phyloP scores from a whole-genome alignment of 2,113 vertebrate species.

The Toxotes chatareus region DNA sequence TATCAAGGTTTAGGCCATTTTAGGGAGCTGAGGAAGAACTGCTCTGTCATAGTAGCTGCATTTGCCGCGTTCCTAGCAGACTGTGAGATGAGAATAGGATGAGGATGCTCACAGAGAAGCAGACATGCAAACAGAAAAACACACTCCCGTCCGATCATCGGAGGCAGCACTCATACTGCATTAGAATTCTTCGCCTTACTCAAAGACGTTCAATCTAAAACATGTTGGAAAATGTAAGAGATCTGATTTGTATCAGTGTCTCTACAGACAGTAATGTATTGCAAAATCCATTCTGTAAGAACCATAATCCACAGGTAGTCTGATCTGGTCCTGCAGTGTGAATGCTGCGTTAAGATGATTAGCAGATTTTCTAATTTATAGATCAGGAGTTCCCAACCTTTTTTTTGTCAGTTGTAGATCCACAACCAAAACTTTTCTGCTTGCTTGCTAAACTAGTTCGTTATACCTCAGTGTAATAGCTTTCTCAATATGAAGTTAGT shows the following conservation, averaged over 20 bases:
- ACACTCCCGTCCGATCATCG: conserved; percentile 1
- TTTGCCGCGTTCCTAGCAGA: conserved; percentile 16
- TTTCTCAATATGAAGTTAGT: neutral
- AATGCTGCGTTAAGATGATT: neutral
- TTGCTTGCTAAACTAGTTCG: neutral
- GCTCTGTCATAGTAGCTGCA: conserved; percentile 2
- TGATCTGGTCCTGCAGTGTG: neutral
- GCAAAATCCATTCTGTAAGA: too few species aligned
- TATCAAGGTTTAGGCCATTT: conserved; percentile 19
- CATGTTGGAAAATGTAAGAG: too few species aligned
- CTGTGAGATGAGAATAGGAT: conserved; percentile 31
- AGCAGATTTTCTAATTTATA: neutral
- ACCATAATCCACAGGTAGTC: neutral
- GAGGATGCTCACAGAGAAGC: conserved; percentile 23
- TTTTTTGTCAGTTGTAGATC: too few species aligned
- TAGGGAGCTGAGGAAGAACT: conserved; percentile 20
- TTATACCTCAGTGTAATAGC: neutral
- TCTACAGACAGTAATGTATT: too few species aligned
- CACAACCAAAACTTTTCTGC: neutral
- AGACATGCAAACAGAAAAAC: conserved; percentile 19
- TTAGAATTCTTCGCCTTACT: neutral
- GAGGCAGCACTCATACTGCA: neutral
- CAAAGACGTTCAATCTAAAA: neutral
- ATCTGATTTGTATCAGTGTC: too few species aligned
- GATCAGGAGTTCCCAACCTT: neutral